These are phyloP conservation scores for Marasmarcha lunaedactyla DNA, from an alignment of 2,888 invertebrate species.

Conservation along the genomic window DNA sequence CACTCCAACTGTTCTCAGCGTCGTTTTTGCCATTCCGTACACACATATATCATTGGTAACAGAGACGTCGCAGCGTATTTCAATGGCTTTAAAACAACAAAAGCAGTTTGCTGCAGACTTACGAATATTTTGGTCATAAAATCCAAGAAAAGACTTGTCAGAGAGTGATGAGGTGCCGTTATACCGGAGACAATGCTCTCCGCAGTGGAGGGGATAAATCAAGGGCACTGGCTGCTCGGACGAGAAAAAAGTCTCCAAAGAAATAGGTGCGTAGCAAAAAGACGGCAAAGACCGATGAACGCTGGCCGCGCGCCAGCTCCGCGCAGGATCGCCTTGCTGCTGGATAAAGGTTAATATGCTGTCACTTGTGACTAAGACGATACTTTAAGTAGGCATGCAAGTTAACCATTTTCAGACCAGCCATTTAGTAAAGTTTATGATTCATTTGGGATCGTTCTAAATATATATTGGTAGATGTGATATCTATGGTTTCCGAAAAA, in stretches of 20 bases:
- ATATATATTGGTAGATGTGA: no score
- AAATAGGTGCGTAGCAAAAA: constrained; percentile 2
- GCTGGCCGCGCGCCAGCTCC: background rate
- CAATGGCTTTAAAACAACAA: constrained; percentile 4
- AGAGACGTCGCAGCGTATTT: no score
- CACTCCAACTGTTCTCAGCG: no score
- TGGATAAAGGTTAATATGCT: no score
- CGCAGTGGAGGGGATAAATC: constrained; percentile 22
- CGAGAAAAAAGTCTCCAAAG: background rate
- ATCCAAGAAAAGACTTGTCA: constrained; percentile 10
- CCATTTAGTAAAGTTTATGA: no score
- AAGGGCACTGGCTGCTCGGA: constrained; percentile 14
- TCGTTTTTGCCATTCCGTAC: no score
- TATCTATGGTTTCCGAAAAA: no score
- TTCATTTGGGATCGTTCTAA: no score
- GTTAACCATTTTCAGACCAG: no score
- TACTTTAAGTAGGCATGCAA: no score
- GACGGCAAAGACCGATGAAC: constrained; percentile 2
- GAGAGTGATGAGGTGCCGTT: constrained; percentile 13
- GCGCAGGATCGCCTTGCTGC: background rate
- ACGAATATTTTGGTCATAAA: constrained; percentile 18
- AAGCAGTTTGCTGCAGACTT: constrained; percentile 10
- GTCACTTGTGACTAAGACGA: no score
- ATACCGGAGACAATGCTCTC: constrained; percentile 19
- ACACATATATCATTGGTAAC: no score